Conservation (phyloP, 2,888 invertebrate species). For the Frankliniella fusca region DNA sequence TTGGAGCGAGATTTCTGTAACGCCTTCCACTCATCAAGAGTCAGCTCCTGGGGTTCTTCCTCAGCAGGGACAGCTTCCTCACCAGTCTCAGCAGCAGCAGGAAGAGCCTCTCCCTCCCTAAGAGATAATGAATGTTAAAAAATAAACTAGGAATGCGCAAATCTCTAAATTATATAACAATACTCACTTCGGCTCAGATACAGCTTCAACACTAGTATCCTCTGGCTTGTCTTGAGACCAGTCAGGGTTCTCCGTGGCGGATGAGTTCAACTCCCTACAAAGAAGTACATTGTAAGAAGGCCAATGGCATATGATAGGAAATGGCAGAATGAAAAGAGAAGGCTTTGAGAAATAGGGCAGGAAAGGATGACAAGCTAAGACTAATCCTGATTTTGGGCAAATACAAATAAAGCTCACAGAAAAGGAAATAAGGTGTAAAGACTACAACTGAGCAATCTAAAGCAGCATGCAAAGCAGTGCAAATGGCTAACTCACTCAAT, state of each 20-base stretch:
- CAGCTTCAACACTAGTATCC: constrained; percentile 44
- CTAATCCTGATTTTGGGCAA: neutral
- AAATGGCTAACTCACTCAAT: constrained; percentile 64
- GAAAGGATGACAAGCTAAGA: too few relatives aligned
- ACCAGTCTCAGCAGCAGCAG: constrained; percentile 41
- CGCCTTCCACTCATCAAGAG: constrained; percentile 92
- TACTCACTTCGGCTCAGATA: constrained; percentile 43
- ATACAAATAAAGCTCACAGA: neutral
- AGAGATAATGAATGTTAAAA: too few relatives aligned
- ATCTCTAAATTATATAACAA: neutral
- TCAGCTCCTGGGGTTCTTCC: constrained; percentile 80
- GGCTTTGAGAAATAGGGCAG: neutral
- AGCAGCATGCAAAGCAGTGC: constrained; percentile 14
- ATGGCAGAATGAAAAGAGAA: neutral
- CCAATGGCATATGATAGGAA: too few relatives aligned
- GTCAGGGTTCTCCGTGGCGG: neutral
- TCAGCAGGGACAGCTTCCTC: constrained; percentile 56
- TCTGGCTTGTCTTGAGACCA: constrained; percentile 53
- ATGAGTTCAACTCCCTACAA: constrained; percentile 5
- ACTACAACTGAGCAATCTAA: neutral
- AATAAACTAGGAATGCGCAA: neutral
- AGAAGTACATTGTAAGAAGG: too few relatives aligned
- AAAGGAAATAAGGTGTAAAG: neutral
- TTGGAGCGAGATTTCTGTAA: constrained; percentile 74
- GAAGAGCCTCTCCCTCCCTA: constrained; percentile 44